A percentile compares a stretch with the other conserved stretches of the same genome.
These are phyloP conservation scores for Tragelaphus imberbis DNA, from an alignment of 2,113 vertebrate genomes.

Conservation along the genomic window DNA sequence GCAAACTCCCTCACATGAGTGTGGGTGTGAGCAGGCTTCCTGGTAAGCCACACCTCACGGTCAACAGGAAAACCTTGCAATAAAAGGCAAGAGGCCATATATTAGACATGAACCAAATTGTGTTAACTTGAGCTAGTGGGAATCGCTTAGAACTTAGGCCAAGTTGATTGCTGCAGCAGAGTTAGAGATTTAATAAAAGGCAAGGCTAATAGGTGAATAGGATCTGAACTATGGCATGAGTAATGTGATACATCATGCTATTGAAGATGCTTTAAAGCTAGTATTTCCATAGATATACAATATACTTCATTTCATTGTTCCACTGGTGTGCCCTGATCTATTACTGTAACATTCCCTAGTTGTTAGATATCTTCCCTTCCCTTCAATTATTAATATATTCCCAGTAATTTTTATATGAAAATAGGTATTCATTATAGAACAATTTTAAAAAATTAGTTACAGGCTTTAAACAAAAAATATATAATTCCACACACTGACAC, in stretches of 20 bases:
- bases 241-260: background rate
- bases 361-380: background rate
- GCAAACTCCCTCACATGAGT: background rate
- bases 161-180: background rate
- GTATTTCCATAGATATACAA: background rate
- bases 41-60: background rate
- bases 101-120: background rate
- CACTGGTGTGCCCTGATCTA: background rate
- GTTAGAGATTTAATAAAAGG: background rate
- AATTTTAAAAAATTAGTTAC: background rate
- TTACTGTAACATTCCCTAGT: background rate
- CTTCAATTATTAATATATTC: background rate
- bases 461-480: background rate
- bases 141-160: background rate
- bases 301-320: background rate
- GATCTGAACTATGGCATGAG: background rate
- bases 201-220: background rate
- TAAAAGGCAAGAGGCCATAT: background rate
- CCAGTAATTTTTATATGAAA: background rate
- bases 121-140: background rate
- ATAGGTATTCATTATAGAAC: slow-evolving; percentile 36
- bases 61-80: background rate
- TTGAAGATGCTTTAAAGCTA: background rate
- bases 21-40: background rate
- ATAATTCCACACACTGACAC: background rate